Evolutionary conservation across 2,888 invertebrate species (phyloP).

Genomic region (Trachelus iudaicus): DNA sequence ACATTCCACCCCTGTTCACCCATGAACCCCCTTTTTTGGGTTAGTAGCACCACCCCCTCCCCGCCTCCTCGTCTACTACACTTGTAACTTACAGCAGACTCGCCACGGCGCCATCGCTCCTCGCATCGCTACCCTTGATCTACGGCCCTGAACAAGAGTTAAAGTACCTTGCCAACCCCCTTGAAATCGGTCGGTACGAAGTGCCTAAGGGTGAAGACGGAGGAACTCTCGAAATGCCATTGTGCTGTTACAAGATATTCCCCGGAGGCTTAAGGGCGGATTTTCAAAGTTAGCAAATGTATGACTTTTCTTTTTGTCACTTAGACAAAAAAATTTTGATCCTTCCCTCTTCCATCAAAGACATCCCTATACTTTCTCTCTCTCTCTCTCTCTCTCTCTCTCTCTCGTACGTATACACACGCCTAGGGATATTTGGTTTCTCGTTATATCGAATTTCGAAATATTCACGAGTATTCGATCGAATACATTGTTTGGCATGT

Average conservation of each 20-base stretch:
- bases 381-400: background rate
- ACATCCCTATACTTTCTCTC: background rate
- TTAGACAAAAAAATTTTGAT: background rate
- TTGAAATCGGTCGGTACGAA: background rate
- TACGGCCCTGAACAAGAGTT: slow-evolving; percentile 16
- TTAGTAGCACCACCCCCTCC: background rate
- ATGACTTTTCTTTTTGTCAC: background rate
- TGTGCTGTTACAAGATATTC: background rate
- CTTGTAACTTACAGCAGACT: background rate
- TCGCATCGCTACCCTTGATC: slow-evolving; percentile 11
- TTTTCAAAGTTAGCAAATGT: background rate
- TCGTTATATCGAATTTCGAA: background rate
- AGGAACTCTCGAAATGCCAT: background rate
- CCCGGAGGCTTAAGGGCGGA: background rate
- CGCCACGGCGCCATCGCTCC: background rate
- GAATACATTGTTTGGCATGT: background rate
- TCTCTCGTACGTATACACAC: background rate
- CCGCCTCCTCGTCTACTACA: background rate
- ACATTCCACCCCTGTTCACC: background rate
- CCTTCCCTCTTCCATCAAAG: background rate
- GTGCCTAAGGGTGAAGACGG: background rate
- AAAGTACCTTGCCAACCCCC: slow-evolving; percentile 4
- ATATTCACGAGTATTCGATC: background rate
- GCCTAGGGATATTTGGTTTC: background rate
- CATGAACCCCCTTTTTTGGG: background rate